These are phyloP conservation scores for Helicoverpa armigera DNA, from an alignment of 1,140 invertebrate genomes.

Conservation along the genomic window DNA sequence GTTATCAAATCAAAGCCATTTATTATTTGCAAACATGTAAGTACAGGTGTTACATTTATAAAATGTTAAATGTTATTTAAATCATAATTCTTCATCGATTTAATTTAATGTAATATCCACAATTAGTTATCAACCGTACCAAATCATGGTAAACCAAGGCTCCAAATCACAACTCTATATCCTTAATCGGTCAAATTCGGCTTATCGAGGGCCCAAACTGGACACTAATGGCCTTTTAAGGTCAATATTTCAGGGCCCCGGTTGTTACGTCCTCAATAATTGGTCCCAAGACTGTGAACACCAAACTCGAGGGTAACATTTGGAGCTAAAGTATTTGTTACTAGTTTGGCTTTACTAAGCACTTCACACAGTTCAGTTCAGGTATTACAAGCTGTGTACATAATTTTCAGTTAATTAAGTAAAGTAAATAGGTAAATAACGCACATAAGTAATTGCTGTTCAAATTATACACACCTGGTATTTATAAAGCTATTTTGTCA, in stretches of 20 bases:
- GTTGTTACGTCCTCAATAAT: slow-evolving; percentile 70
- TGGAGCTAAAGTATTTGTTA: slow-evolving; percentile 51
- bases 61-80: too few relatives aligned
- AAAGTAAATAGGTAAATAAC: neutral
- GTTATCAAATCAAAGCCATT: too few relatives aligned
- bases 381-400: slow-evolving; percentile 1
- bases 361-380: slow-evolving; percentile 35
- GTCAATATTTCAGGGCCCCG: slow-evolving; percentile 76
- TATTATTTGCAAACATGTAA: too few relatives aligned
- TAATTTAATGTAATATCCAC: neutral
- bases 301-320: slow-evolving; percentile 58
- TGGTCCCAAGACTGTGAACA: slow-evolving; percentile 64
- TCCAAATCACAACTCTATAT: slow-evolving; percentile 62
- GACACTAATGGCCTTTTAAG: slow-evolving; percentile 74
- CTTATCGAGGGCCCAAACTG: slow-evolving; percentile 68
- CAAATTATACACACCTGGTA: neutral
- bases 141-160: slow-evolving; percentile 49
- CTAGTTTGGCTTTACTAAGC: slow-evolving; percentile 50
- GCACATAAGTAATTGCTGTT: neutral
- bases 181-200: slow-evolving; percentile 68
- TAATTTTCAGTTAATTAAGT: slow-evolving; percentile 26
- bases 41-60: too few relatives aligned
- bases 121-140: slow-evolving; percentile 28
- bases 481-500: neutral
- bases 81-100: too few relatives aligned